Conservation (phyloP, 2,888 invertebrate genomes). For the Poecilobothrus nobilitatus region DNA sequence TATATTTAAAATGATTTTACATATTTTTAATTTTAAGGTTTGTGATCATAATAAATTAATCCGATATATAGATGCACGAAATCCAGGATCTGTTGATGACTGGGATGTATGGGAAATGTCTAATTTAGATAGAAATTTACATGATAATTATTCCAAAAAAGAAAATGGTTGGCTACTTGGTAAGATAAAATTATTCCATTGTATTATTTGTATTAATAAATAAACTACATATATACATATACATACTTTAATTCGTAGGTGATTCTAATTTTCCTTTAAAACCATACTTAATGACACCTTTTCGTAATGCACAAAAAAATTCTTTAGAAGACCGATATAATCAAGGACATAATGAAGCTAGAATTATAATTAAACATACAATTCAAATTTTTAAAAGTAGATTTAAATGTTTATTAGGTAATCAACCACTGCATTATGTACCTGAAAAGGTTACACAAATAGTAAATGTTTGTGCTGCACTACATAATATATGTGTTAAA, state of each 20-base stretch:
- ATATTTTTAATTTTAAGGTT: too few species aligned
- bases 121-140: too few species aligned
- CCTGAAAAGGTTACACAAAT: not conserved
- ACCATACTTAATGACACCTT: not conserved
- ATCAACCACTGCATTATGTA: not conserved
- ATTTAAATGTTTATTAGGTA: not conserved
- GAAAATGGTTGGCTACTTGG: too few species aligned
- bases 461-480: not conserved
- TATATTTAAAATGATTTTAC: too few species aligned
- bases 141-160: too few species aligned
- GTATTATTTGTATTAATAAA: too few species aligned
- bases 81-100: too few species aligned
- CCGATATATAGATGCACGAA: too few species aligned
- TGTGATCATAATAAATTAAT: too few species aligned
- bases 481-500: constrained; percentile 8
- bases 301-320: not conserved
- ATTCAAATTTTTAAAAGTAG: constrained; percentile 2
- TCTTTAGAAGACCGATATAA: not conserved
- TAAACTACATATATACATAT: too few species aligned
- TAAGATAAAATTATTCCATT: too few species aligned
- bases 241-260: not conserved
- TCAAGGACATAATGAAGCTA: not conserved
- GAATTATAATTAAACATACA: not conserved
- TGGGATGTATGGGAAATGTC: too few species aligned
- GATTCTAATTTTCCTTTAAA: not conserved